Conservation (phyloP, 1,140 invertebrate genomes). For the Saccostrea cuccullata region DNA sequence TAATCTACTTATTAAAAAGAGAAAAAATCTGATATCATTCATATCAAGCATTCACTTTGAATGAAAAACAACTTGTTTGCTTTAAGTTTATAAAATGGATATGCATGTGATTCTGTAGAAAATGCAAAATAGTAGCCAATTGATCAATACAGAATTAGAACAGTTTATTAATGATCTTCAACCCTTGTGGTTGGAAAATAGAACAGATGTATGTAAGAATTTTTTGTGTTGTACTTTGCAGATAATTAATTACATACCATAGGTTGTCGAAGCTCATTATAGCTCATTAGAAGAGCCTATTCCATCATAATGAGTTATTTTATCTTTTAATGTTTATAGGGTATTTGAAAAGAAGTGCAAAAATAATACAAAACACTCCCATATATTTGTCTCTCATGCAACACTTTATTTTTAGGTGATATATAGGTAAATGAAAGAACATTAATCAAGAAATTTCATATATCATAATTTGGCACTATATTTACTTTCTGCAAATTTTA, state of each 20-base stretch:
- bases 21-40: too few species aligned
- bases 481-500: background rate
- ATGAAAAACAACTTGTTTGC: too few species aligned
- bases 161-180: background rate
- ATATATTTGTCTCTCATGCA: background rate
- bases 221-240: constrained; percentile 1
- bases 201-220: background rate
- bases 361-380: background rate
- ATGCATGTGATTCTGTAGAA: too few species aligned
- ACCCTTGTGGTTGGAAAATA: background rate
- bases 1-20: too few species aligned
- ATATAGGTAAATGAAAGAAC: background rate
- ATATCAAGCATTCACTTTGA: too few species aligned
- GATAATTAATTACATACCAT: background rate
- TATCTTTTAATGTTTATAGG: background rate
- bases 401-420: constrained; percentile 5
- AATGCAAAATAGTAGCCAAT: too few species aligned
- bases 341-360: background rate
- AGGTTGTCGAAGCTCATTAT: constrained; percentile 1
- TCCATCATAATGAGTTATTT: background rate
- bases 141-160: background rate
- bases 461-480: constrained; percentile 4
- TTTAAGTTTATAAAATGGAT: too few species aligned
- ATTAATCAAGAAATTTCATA: constrained; percentile 9
- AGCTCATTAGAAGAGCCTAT: background rate